Base-by-base conservation (phyloP, 2,797 vertebrate species). In the Lates japonicus region DNA sequence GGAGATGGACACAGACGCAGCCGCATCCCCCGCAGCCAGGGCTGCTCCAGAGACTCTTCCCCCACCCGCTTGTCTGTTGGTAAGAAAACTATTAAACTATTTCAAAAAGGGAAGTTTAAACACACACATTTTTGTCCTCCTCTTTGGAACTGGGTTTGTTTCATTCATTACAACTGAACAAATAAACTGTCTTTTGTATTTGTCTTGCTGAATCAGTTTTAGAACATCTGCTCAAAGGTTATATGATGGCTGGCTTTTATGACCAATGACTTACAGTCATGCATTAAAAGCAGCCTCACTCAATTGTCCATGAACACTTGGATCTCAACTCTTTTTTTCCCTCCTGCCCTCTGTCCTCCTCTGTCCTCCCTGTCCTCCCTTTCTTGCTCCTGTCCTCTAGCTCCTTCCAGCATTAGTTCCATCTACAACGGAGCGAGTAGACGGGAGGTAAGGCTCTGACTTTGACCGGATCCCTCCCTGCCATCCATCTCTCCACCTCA, bases 11-110 rank as follows among this genome's bases (percentile, higher is more conserved):
- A 96, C 63, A 96, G 98, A 46, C 95, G 97, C 73, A 99, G 98
- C 94, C 97, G 98, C 87, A 99, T 99, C 85, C 98, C 98, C 1
- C 96, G 98, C 73, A 99, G 98, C 92, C 98, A 99, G 91, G 98
- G 98, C 52, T 99, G 98, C 89, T 99, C 98, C 91, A 95, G 98
- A 87, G 98, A 99, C 94, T 98, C 97, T 0, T 99, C 98, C 82
- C 98, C 98, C 42, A 98, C 98, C 1, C 95, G 98, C 20, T 82
- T 99, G 60, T 98, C 97, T 82, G 97, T 99, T 78, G 98, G 98
- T 99, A 93, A 97, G 97, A 58, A 55, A 59, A 62, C 42, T 3
- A 1, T 14, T 22, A 2, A n/a, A 44, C 10, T 1, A 3, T 29
- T 31, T 29, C 19, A 7, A 2, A 12, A 25, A 66, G 2, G 1